Base-by-base conservation (phyloP, 1,140 invertebrate species). In the Drosophila nigromelanica region DNA sequence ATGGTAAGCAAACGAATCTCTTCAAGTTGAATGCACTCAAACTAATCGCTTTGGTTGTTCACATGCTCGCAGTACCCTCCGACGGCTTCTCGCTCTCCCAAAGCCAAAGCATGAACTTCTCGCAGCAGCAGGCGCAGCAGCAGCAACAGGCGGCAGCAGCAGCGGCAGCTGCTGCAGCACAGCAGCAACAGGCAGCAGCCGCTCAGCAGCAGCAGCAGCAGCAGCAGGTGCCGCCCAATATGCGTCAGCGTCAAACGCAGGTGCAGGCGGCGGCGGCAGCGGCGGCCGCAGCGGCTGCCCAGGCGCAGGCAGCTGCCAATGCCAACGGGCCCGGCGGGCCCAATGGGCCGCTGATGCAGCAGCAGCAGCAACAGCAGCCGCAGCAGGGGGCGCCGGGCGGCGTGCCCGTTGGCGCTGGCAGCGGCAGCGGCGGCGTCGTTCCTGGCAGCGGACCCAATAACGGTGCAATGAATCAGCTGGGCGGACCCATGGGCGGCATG, bases 101-200 rank as follows among this genome's bases (percentile, higher is more conserved):
- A 92, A 95, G 95, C 48, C 96, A 96, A 92, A 96, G 95, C 59
- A 96, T 97, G 78, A 97, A 96, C 89, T 96, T 97, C 85, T 95
- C 95, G 5, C 96, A 97, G 86, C 96, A 96, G 24, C 47, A 35
- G 33, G 14, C 58, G 68, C 91, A 30, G 62, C 73, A 78, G 42
- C 78, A 76, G 24, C 73, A 73, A 47, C 90, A 91, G 60, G 78
- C 76, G 24, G 74, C 76, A 42, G 80, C 82, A 43, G 82, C 85
- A 7, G 74, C 90, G 54, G 74, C 83, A 45, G 76, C 83, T 39
- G 82, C 85, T 14, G 76, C 87, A 18, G 79, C 86, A 87, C 91
- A 89, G 43, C 81, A 80, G 24, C 73, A 82, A 48, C 71, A 66
- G 18, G 89, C 95, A 95, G 92, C 81, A 37, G 72, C 73, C 24